Base-by-base conservation (phyloP, 2,113 vertebrate genomes). In the Callocephalon fimbriatum region DNA sequence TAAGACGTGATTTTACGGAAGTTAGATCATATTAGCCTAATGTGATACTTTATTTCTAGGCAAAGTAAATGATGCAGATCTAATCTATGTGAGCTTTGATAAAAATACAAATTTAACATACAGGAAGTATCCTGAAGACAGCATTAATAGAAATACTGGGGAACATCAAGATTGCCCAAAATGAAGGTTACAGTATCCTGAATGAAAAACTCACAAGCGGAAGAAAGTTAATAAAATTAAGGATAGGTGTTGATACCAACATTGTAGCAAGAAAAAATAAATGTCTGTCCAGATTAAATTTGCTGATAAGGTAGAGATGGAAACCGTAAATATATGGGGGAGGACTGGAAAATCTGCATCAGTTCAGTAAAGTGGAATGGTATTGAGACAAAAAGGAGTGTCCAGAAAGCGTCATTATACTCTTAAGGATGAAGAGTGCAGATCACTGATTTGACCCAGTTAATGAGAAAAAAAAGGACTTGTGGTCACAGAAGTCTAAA, bases 201-300 rank as follows among this genome's bases (percentile, higher is more conserved):
- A 62, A 45, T 17, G 2, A 65, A 66, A 23, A 66, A 21, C 10
- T 58, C 25, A 85, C 15, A 58, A 37, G 1, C 1, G 51, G 12
- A 6, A 86, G 40, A 51, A 80, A 59, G 6, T 29, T 65, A 37
- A 42, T 67, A 38, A 67, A 75, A 83, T 72, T 44, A 47, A 72
- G 4, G 7, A 23, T 17, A 16, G 2, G 1, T 68, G 15, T 3
- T 35, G 5, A 7, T 23, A 62, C 4, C 19, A 45, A 1, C n/a
- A 10, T 6, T 62, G 7, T 14, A 38, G 4, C 23, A 82, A 8
- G 4, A 42, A 48, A 66, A 83, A 81, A 65, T n/a, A 1, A 20
- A 73, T 2, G 22, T 12, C 9, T 6, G 22, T 42, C 12, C 11
- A 42, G 19, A 56, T 23, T 2, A 53, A 74, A 44, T 53, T 42